These are phyloP conservation scores for Zaprionus camerounensis DNA, from an alignment of 1,140 invertebrate species.

Conservation along the genomic window DNA sequence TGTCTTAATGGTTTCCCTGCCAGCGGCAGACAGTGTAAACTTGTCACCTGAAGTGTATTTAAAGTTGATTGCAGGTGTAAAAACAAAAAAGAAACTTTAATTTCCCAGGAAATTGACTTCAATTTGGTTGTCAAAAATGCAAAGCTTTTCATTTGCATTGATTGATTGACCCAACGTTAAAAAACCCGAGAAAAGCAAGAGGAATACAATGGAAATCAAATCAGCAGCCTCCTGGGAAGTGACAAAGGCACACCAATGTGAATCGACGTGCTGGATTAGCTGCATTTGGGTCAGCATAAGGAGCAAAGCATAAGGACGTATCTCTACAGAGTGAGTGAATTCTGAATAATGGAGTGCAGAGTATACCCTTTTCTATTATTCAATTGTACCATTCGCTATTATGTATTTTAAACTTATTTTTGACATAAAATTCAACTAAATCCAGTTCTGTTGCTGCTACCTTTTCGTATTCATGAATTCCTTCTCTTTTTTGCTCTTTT, in stretches of 20 bases:
- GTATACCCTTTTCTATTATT: constrained; percentile 9
- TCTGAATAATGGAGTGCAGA: constrained; percentile 9
- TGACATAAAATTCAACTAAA: neutral
- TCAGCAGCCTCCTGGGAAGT: constrained; percentile 5
- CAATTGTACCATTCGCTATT: too few relatives aligned
- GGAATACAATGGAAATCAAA: constrained; percentile 27
- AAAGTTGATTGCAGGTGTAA: neutral
- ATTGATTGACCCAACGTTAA: constrained; percentile 57
- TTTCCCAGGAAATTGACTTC: constrained; percentile 23
- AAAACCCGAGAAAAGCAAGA: neutral
- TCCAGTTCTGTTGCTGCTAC: neutral
- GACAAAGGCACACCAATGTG: constrained; percentile 41
- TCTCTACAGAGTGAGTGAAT: constrained; percentile 11
- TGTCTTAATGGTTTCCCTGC: constrained; percentile 35
- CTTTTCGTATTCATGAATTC: neutral
- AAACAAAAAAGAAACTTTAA: constrained; percentile 36
- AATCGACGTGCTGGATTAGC: constrained; percentile 31
- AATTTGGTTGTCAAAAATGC: constrained; percentile 40
- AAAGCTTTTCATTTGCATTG: constrained; percentile 52
- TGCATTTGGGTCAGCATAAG: constrained; percentile 32
- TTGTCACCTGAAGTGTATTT: constrained; percentile 43
- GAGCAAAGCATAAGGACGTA: constrained; percentile 6
- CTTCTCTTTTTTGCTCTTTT: neutral
- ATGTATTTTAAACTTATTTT: neutral
- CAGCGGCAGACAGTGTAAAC: constrained; percentile 9